Conservation (phyloP, 1,140 invertebrate genomes). For the Sinonovacula constricta region DNA sequence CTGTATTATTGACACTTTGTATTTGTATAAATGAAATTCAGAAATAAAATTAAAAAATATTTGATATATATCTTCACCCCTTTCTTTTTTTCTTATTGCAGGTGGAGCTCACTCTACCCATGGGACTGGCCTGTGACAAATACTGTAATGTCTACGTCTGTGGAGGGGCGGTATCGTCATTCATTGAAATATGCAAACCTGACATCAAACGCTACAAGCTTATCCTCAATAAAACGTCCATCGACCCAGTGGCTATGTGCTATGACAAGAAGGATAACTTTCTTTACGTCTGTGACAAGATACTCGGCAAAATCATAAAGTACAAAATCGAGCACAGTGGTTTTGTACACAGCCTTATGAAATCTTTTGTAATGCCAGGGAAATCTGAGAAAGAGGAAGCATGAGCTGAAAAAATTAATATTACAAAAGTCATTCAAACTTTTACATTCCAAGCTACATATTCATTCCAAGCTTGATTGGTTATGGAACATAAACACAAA, state of each 20-base stretch:
- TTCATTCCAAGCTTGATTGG: no score
- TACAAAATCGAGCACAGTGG: conserved; percentile 37
- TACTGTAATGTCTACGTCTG: conserved; percentile 38
- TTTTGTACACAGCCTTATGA: conserved; percentile 22
- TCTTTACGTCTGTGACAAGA: conserved; percentile 35
- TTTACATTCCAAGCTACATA: no score
- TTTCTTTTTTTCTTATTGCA: no score
- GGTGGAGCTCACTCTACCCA: conserved; percentile 26
- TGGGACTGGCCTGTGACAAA: conserved; percentile 12
- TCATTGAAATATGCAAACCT: conserved; percentile 41
- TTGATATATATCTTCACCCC: not conserved
- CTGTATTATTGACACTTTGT: no score
- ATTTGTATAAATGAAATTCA: no score
- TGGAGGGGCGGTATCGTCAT: conserved; percentile 36
- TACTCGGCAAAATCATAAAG: conserved; percentile 13
- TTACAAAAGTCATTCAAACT: no score
- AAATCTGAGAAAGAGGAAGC: no score
- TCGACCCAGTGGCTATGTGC: conserved; percentile 27
- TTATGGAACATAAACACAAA: no score
- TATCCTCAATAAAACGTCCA: conserved; percentile 42
- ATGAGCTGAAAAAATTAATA: no score
- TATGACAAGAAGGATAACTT: conserved; percentile 14
- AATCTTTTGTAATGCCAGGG: no score
- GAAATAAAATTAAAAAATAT: no score
- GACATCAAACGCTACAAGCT: conserved; percentile 23